A percentile compares a stretch with the other conserved stretches of the same genome.
Evolutionary conservation across 2,113 vertebrate genomes (phyloP).

Genomic region (Trogon melanurus): DNA sequence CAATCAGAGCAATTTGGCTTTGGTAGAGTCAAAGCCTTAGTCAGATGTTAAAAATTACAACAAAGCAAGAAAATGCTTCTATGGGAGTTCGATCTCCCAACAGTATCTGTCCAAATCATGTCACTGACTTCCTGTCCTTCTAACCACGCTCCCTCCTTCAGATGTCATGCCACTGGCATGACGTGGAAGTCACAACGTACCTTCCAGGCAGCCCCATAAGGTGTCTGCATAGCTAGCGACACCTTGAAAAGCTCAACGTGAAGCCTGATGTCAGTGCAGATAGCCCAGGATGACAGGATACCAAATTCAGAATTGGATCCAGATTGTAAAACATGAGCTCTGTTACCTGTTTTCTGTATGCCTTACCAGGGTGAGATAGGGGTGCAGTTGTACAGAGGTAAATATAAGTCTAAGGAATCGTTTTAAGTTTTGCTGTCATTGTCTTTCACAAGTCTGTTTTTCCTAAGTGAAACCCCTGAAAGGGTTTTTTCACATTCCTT

Average conservation of each 20-base stretch:
- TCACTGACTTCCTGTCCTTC: background rate
- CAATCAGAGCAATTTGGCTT: background rate
- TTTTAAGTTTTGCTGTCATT: background rate
- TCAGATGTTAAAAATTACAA: background rate
- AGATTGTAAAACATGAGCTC: background rate
- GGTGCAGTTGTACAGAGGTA: background rate
- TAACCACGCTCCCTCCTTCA: background rate
- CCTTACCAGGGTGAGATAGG: background rate
- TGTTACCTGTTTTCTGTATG: background rate
- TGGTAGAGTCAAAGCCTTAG: background rate
- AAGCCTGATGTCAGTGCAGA: background rate
- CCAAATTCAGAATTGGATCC: background rate
- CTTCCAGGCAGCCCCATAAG: background rate
- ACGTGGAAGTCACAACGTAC: background rate
- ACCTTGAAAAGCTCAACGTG: background rate
- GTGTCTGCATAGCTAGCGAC: background rate
- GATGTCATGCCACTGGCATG: accelerated
- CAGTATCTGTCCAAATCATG: background rate
- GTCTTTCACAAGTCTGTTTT: background rate
- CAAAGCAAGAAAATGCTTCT: background rate
- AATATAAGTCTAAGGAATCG: background rate
- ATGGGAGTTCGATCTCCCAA: background rate
- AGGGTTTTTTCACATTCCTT: background rate
- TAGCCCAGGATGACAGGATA: background rate
- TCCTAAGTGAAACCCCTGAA: background rate